Conservation (phyloP, 1,140 invertebrate genomes). For the Diorhabda elongata region DNA sequence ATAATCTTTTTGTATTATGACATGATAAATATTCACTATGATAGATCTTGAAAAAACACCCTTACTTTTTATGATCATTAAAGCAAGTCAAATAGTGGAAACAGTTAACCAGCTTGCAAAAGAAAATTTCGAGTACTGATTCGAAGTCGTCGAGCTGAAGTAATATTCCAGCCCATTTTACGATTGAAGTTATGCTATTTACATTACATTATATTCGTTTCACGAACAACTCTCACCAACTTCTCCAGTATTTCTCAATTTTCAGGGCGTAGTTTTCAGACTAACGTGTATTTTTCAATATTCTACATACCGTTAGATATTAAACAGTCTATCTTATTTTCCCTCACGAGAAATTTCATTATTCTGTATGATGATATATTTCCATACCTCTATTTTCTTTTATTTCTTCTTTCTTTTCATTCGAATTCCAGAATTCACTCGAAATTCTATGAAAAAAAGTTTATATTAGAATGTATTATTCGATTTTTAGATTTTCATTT, state of each 20-base stretch:
- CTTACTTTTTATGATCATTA: background rate
- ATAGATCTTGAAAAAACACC: background rate
- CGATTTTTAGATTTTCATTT: slow-evolving; percentile 5
- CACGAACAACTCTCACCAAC: slow-evolving; percentile 25
- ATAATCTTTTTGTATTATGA: too few species aligned
- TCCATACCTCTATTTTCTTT: slow-evolving; percentile 27
- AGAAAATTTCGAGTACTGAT: background rate
- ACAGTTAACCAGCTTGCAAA: background rate
- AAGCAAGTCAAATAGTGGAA: background rate
- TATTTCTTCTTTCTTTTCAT: slow-evolving; percentile 5
- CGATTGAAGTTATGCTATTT: slow-evolving; percentile 33
- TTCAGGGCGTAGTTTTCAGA: slow-evolving; percentile 17
- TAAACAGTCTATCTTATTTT: slow-evolving; percentile 44
- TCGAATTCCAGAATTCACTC: slow-evolving; percentile 10
- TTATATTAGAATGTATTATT: slow-evolving; percentile 12
- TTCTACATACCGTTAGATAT: slow-evolving; percentile 42
- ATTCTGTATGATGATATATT: slow-evolving; percentile 43
- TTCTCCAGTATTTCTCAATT: slow-evolving; percentile 26
- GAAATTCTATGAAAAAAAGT: slow-evolving; percentile 10
- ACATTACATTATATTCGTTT: slow-evolving; percentile 35
- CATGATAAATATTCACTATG: too few species aligned
- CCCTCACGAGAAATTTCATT: slow-evolving; percentile 41
- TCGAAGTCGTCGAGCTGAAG: background rate
- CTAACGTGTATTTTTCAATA: slow-evolving; percentile 42
- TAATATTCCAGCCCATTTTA: slow-evolving; percentile 27